phyloP scores from a whole-genome alignment of 2,113 vertebrate species.

The Megalops atlanticus region DNA sequence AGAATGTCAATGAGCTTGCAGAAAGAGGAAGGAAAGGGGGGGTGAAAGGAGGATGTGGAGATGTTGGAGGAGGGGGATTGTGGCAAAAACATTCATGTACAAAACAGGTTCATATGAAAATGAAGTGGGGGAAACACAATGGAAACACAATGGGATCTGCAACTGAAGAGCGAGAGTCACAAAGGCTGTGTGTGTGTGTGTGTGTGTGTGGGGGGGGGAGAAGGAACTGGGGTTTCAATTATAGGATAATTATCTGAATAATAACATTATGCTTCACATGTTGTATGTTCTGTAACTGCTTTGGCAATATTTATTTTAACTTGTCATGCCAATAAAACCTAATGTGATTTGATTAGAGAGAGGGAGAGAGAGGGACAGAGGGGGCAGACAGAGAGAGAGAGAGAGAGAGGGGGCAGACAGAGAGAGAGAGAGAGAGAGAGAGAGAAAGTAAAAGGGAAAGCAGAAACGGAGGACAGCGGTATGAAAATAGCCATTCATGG shows the following conservation, averaged over 20 bases:
- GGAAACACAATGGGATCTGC: background rate
- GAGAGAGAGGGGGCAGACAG: no score
- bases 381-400: no score
- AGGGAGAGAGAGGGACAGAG: background rate
- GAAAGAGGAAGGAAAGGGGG: conserved; percentile 27
- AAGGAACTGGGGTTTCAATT: conserved; percentile 35
- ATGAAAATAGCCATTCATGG: conserved; percentile 29
- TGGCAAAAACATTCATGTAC: conserved; percentile 15
- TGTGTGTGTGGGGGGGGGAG: background rate
- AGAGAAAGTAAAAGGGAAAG: no score
- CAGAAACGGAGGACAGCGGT: no score
- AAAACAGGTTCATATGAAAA: background rate
- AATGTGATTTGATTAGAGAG: background rate
- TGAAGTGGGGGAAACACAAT: background rate
- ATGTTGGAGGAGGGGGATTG: background rate
- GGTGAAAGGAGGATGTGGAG: conserved; percentile 16
- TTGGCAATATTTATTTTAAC: background rate
- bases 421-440: no score
- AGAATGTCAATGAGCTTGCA: conserved; percentile 54
- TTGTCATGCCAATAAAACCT: background rate
- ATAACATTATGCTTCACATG: background rate
- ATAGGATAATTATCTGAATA: conserved; percentile 11
- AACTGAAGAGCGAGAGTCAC: background rate
- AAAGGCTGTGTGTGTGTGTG: background rate
- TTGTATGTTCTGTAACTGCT: background rate